Percentiles rank a stretch among this genome's conserved stretches.
Conservation (phyloP, 2,888 invertebrate genomes). For the Agrotis ipsilon region DNA sequence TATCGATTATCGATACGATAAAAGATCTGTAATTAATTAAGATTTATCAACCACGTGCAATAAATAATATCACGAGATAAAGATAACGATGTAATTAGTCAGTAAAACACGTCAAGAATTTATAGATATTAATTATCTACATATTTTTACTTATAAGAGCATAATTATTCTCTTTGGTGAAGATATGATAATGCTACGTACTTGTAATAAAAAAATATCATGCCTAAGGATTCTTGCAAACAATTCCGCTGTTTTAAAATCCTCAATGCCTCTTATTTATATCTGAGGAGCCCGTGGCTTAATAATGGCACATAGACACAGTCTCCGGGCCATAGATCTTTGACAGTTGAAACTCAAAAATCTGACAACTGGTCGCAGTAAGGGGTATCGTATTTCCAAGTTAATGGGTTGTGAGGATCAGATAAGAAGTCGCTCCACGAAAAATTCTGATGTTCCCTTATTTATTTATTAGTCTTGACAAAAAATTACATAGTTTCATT, state of each 20-base stretch:
- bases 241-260: neutral
- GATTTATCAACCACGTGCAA: conserved; percentile 31
- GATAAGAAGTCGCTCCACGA: too few relatives aligned
- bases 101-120: neutral
- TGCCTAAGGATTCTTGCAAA: neutral
- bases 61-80: conserved; percentile 28
- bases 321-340: too few relatives aligned
- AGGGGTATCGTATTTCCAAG: too few relatives aligned
- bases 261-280: too few relatives aligned
- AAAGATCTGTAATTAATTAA: conserved; percentile 27
- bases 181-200: neutral
- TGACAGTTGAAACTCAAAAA: too few relatives aligned
- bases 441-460: too few relatives aligned
- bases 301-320: too few relatives aligned
- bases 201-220: neutral
- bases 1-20: conserved; percentile 3
- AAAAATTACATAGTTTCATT: too few relatives aligned
- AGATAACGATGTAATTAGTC: conserved; percentile 21
- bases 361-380: too few relatives aligned
- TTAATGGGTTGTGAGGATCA: too few relatives aligned
- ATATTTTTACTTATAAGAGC: neutral
- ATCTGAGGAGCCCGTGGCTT: too few relatives aligned
- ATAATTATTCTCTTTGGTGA: neutral
- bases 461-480: too few relatives aligned
- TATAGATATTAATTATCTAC: neutral